Evolutionary conservation across 2,797 vertebrate species (phyloP).

Genomic region (Protonibea diacanthus): DNA sequence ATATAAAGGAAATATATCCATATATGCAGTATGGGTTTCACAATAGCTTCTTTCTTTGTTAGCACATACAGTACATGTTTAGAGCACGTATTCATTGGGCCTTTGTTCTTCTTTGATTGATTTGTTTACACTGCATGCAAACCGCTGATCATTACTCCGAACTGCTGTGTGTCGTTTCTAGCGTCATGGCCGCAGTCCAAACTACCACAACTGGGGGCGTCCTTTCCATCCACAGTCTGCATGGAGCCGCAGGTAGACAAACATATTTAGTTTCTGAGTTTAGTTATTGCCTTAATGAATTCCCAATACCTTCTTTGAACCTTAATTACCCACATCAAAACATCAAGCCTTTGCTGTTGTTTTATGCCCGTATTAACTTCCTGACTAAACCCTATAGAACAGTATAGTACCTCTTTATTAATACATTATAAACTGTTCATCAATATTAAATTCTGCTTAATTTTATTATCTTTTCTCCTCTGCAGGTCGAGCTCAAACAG

Average conservation of each 20-base stretch:
- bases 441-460: neutral
- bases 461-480: neutral
- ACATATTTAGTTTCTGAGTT: constrained; percentile 13
- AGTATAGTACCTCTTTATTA: neutral
- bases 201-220: constrained; percentile 91
- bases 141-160: neutral
- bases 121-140: neutral
- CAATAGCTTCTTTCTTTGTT: neutral
- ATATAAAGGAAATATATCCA: neutral
- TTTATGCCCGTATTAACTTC: constrained; percentile 21
- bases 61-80: neutral
- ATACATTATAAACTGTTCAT: neutral
- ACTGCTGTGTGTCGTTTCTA: constrained; percentile 52
- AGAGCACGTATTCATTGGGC: neutral
- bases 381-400: neutral
- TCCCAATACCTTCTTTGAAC: constrained; percentile 35
- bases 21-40: neutral
- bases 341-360: neutral
- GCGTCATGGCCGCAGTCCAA: constrained; percentile 87
- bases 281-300: constrained; percentile 24
- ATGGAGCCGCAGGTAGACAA: constrained; percentile 88
- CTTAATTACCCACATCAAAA: constrained; percentile 9
- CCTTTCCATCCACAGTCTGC: constrained; percentile 82
- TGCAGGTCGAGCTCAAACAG: constrained; percentile 94
- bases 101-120: neutral